Conservation (phyloP, 2,888 invertebrate species). For the Cosmopolites sordidus region DNA sequence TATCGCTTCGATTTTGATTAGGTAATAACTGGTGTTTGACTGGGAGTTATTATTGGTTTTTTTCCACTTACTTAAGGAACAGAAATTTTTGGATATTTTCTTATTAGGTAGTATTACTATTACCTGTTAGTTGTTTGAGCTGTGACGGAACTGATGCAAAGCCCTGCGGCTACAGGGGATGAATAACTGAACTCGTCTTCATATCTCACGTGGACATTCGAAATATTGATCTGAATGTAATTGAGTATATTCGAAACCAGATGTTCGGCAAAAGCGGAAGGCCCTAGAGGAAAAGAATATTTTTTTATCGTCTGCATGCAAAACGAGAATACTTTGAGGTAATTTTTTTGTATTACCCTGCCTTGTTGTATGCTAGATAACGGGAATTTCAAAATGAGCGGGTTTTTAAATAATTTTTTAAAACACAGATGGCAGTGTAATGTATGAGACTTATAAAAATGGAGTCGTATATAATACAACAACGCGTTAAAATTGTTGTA, state of each 20-base stretch:
- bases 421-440: too few species aligned
- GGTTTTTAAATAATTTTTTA: too few species aligned
- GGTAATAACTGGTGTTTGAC: slow-evolving; percentile 56
- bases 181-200: slow-evolving; percentile 69
- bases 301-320: too few species aligned
- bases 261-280: slow-evolving; percentile 66
- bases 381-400: too few species aligned
- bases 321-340: too few species aligned
- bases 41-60: slow-evolving; percentile 52
- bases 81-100: background rate
- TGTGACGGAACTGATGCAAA: slow-evolving; percentile 72
- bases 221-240: slow-evolving; percentile 73
- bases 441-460: too few species aligned
- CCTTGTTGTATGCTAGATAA: too few species aligned
- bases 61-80: slow-evolving; percentile 66
- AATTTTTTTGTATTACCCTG: too few species aligned
- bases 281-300: slow-evolving; percentile 38
- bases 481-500: too few species aligned
- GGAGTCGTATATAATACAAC: too few species aligned
- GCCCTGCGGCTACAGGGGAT: slow-evolving; percentile 66
- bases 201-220: slow-evolving; percentile 76
- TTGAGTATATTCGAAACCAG: slow-evolving; percentile 72
- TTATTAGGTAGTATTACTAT: too few species aligned
- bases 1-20: slow-evolving; percentile 71
- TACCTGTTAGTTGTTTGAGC: slow-evolving; percentile 78